Conservation (phyloP, 2,888 invertebrate genomes). For the Rhorus exstirpatorius region DNA sequence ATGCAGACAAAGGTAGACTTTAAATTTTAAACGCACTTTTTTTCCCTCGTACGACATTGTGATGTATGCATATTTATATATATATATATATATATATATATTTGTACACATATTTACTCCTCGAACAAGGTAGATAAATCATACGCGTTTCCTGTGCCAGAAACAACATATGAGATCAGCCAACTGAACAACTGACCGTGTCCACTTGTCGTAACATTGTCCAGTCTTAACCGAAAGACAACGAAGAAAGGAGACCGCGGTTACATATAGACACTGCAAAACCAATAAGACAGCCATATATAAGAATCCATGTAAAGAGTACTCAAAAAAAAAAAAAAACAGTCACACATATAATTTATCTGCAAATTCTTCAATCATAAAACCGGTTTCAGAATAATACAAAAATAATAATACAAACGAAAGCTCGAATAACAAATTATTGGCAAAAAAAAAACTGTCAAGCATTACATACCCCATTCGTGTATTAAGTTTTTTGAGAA, state of each 20-base stretch:
- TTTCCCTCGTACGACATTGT: constrained; percentile 5
- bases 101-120: too few relatives aligned
- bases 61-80: constrained; percentile 27
- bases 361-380: constrained; percentile 56
- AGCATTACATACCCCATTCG: too few relatives aligned
- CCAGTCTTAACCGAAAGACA: constrained; percentile 58
- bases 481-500: too few relatives aligned
- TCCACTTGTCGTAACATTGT: constrained; percentile 68
- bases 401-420: constrained; percentile 41
- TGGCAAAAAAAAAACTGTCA: too few relatives aligned
- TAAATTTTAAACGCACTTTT: constrained; percentile 16
- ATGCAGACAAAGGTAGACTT: background rate
- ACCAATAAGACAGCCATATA: constrained; percentile 40
- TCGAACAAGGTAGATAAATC: constrained; percentile 65
- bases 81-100: constrained; percentile 9
- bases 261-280: constrained; percentile 19
- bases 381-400: constrained; percentile 40
- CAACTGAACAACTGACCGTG: constrained; percentile 61
- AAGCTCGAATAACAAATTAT: background rate
- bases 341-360: too few relatives aligned
- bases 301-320: background rate
- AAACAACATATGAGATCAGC: constrained; percentile 45
- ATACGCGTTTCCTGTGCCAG: constrained; percentile 47
- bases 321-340: constrained; percentile 22
- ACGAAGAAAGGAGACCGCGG: constrained; percentile 57